Percentiles rank a stretch among this genome's conserved stretches.
These are phyloP conservation scores for Lagodon rhomboides DNA, from an alignment of 2,797 vertebrate species.

Conservation along the genomic window DNA sequence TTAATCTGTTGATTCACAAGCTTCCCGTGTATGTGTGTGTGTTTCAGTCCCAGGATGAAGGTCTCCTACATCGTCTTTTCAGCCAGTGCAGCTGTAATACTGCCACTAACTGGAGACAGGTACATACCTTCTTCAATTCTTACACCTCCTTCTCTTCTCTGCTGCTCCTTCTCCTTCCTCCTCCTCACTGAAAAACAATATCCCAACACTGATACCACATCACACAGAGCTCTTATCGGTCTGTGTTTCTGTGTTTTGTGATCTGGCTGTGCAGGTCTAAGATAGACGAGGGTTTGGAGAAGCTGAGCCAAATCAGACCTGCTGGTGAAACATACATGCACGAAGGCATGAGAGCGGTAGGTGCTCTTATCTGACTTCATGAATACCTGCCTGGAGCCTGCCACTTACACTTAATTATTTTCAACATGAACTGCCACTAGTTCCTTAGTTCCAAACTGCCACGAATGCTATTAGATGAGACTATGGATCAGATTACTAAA, in stretches of 20 bases:
- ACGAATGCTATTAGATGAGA: no score
- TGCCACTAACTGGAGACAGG: conserved; percentile 91
- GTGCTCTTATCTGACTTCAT: conserved; percentile 24
- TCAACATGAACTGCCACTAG: no score
- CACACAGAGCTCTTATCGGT: conserved; percentile 10
- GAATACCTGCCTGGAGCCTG: neutral
- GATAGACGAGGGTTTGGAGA: conserved; percentile 89
- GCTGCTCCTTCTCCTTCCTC: neutral
- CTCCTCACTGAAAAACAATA: neutral
- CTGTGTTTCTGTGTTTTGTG: conserved; percentile 10
- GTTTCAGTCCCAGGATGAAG: conserved; percentile 78
- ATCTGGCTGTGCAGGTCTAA: conserved; percentile 64
- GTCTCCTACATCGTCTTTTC: conserved; percentile 86
- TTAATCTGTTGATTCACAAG: neutral
- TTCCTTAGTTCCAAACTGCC: no score
- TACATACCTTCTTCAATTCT: conserved; percentile 60
- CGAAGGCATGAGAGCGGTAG: conserved; percentile 91
- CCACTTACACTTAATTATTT: neutral
- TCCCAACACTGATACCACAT: conserved; percentile 2
- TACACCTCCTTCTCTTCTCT: neutral
- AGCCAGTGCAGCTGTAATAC: conserved; percentile 86
- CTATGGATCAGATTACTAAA: neutral
- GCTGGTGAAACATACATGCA: conserved; percentile 97
- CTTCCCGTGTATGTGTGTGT: conserved; percentile 66
- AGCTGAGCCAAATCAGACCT: conserved; percentile 88